Evolutionary conservation across 2,113 vertebrate species (phyloP), one percentile per base, ranked within the genome.

Genomic region (Mesitornis unicolor): DNA sequence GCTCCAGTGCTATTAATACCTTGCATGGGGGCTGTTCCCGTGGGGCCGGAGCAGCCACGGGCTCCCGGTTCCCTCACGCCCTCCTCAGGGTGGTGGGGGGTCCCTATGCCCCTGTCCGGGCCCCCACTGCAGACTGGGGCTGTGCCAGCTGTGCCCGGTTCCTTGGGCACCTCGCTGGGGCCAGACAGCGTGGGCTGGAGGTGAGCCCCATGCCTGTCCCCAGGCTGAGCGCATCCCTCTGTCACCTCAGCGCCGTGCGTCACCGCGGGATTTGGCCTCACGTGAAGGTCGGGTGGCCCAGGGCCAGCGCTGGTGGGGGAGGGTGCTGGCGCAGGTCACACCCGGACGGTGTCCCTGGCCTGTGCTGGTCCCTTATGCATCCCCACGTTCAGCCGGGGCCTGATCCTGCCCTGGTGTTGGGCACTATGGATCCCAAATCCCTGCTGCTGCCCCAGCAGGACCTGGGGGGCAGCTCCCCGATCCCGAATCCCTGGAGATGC

Each of bases 1-100:
- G 95, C 96, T 96, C 93, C 28, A 14, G 59, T 64, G 61, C 96
- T 97, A 96, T 97, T 96, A 95, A 97, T 96, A 97, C 83, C 42
- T 61, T 1, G 43, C 7, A 87, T 82, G 93, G 89, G 95, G 97
- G 95, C 84, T 87, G 94, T 53, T 96, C 84, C 88, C 16, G 5
- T 61, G 90, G 57, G 54, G 92, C 53, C 11, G 7, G 35, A 40
- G 65, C 47, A 28, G 40, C 65, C 73, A 35, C 6, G 0, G 18
- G 29, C 12, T 63, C 24, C 71, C 63, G 35, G n/a, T n/a, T n/a
- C n/a, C n/a, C n/a, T n/a, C n/a, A n/a, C n/a, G n/a, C n/a, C n/a
- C n/a, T n/a, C 18, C 38, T 17, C 45, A 10, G 60, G 50, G 54
- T 1, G 2, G n/a, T 57, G 1, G 45, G 25, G 64, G 79, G 48